Evolutionary conservation across 1,140 invertebrate species (phyloP), one percentile per base, ranked within the genome.

Genomic region (Maconellicoccus hirsutus): DNA sequence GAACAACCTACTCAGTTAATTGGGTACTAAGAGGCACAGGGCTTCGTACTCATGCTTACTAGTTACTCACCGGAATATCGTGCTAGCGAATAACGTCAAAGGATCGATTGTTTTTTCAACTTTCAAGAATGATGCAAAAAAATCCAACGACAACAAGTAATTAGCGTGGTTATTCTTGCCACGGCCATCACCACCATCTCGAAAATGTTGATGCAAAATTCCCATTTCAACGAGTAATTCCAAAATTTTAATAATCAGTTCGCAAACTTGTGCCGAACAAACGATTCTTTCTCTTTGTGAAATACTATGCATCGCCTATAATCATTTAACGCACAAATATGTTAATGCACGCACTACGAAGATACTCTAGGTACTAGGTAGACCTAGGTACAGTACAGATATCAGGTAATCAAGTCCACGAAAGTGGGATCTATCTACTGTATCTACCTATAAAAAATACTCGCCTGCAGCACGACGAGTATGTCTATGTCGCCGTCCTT

Each of bases 401-500:
- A 71, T 69, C 38, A 72, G 25, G 42, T 39, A 69, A 73, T 52
- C 26, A 69, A 61, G 10, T 61, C 42, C 42, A n/a, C 19, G 26
- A 73, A n/a, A n/a, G n/a, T n/a, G n/a, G n/a, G n/a, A n/a, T n/a
- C n/a, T n/a, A n/a, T n/a, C n/a, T n/a, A n/a, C n/a, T n/a, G n/a
- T n/a, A n/a, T n/a, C n/a, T 6, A 69, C 26, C 69, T 23, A 7
- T 23, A 69, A 26, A 25, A 19, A 12, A 6, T 33, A 42, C 21
- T 73, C 81, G 91, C 90, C 83, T 93, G 92, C 16, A 99, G 80
- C 1, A 98, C 87, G 8, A 98, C 89, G 79, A 89, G 86, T 73
- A 93, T 86, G 79, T 97, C 92, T 59, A 99, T 88, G 77, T 95
- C 89, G 0, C 97, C 97, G 76, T 98, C 93, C 76, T 89, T 89